Evolutionary conservation across 1,140 invertebrate genomes (phyloP).

Genomic region (Drosophila chauvacae): DNA sequence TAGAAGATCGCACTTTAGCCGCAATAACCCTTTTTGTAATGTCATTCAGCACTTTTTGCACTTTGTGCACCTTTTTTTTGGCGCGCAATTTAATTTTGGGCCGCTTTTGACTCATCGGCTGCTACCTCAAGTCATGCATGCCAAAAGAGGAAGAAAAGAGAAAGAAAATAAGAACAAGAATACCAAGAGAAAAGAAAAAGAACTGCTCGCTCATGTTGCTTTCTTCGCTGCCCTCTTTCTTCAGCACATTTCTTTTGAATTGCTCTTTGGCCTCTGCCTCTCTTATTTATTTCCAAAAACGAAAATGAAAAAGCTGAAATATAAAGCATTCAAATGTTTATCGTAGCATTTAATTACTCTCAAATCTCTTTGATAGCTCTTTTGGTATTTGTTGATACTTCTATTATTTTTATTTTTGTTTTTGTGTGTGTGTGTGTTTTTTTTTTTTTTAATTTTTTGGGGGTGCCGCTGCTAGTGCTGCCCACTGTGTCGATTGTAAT

Average conservation of each 20-base stretch:
- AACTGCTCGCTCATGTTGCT: constrained; percentile 61
- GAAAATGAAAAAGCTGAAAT: constrained; percentile 28
- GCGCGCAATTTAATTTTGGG: constrained; percentile 69
- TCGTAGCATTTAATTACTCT: constrained; percentile 79
- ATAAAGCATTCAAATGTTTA: constrained; percentile 58
- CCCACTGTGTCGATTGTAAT: constrained; percentile 64
- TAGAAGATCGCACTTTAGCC: not conserved
- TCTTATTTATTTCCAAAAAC: constrained; percentile 29
- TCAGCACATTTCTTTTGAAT: constrained; percentile 24
- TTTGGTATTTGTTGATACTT: constrained; percentile 51
- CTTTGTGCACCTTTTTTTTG: constrained; percentile 61
- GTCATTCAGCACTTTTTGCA: constrained; percentile 21
- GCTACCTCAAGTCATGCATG: constrained; percentile 53
- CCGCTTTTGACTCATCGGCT: constrained; percentile 65
- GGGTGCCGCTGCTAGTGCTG: constrained; percentile 17
- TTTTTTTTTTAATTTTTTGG: not conserved
- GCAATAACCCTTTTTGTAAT: constrained; percentile 45
- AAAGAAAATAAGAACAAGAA: constrained; percentile 12
- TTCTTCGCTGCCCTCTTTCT: constrained; percentile 49
- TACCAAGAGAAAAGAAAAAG: constrained; percentile 15
- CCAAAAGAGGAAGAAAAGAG: constrained; percentile 23
- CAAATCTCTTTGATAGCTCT: constrained; percentile 65
- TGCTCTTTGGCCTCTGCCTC: constrained; percentile 16
- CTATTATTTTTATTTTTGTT: constrained; percentile 20
- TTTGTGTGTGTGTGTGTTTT: not conserved